Evolutionary conservation across 1,140 invertebrate species (phyloP), one percentile per base, ranked within the genome.

Genomic region (Pristionchus pacificus): DNA sequence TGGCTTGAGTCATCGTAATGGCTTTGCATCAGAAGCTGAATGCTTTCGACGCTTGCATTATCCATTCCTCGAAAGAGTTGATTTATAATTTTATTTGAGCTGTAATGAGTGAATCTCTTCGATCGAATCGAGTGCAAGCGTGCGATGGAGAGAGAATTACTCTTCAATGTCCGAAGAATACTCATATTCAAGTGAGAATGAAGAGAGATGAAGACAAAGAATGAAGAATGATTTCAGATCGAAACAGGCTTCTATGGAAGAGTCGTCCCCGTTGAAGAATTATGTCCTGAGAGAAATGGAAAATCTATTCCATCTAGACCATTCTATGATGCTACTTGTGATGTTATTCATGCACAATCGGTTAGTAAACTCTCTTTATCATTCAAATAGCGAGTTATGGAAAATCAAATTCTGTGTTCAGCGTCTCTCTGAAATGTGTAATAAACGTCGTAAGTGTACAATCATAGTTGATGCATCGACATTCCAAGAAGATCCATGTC

Each of bases 71-170:
- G n/a, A n/a, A n/a, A n/a, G n/a, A n/a, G n/a, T n/a, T n/a, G n/a
- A n/a, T n/a, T n/a, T n/a, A n/a, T n/a, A n/a, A n/a, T n/a, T n/a
- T n/a, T n/a, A 38, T 73, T 73, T 38, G 64, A 73, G 71, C 32
- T 24, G 63, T 73, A 3, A 38, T 73, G 25, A 55, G 64, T 49
- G 71, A 73, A 28, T 61, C 58, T 14, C 71, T 73, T 58, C 71
- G 71, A 62, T 68, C 71, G 14, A 62, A 73, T 29, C 55, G 71
- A 32, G 71, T 73, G 0, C 71, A 73, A 30, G 71, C 71, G 10
- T 73, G 71, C 27, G 71, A 73, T 60, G 71, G 71, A 19, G 71
- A 73, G 66, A 57, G 62, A 32, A 65, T 73, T 15, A 73, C 71
- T 28, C 49, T 73, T 19, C 69, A 70, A 19, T 73, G 71, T 24